Evolutionary conservation across 2,797 vertebrate genomes (phyloP).

Genomic region (Nothura maculosa): DNA sequence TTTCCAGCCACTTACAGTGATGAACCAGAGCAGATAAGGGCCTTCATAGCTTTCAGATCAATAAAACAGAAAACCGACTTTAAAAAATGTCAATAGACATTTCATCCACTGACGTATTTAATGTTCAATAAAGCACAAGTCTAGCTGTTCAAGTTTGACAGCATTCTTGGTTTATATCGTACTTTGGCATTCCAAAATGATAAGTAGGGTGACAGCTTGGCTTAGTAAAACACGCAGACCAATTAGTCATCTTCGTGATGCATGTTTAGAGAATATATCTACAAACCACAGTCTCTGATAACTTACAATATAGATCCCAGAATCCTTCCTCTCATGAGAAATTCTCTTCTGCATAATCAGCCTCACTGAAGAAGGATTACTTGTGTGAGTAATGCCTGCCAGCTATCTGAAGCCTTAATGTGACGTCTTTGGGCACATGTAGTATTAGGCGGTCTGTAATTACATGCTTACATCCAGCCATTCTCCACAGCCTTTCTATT

Average conservation of each 20-base stretch:
- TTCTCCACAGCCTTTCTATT: not conserved
- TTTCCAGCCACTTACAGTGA: not conserved
- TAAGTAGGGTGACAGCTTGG: constrained; percentile 47
- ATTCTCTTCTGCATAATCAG: not conserved
- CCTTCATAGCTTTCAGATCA: constrained; percentile 32
- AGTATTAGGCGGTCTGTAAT: not conserved
- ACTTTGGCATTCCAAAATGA: constrained; percentile 43
- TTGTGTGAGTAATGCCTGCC: not conserved
- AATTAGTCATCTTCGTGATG: constrained; percentile 38
- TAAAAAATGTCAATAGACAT: constrained; percentile 28
- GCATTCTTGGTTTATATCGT: constrained; percentile 67
- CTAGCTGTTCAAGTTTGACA: constrained; percentile 56
- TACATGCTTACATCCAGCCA: not conserved
- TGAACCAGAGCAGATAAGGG: not conserved
- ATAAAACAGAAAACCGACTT: not conserved
- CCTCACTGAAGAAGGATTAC: not conserved
- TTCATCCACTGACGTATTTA: not conserved
- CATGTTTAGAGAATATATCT: constrained; percentile 44
- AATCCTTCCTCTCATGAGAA: not conserved
- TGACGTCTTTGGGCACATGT: not conserved
- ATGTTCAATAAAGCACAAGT: constrained; percentile 13
- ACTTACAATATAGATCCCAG: not conserved
- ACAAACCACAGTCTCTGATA: not conserved
- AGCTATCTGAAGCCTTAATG: not conserved
- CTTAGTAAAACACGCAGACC: constrained; percentile 27